A percentile compares a stretch with the other conserved stretches of the same genome.
phyloP scores from a whole-genome alignment of 2,797 vertebrate genomes.

The Astyanax mexicanus region DNA sequence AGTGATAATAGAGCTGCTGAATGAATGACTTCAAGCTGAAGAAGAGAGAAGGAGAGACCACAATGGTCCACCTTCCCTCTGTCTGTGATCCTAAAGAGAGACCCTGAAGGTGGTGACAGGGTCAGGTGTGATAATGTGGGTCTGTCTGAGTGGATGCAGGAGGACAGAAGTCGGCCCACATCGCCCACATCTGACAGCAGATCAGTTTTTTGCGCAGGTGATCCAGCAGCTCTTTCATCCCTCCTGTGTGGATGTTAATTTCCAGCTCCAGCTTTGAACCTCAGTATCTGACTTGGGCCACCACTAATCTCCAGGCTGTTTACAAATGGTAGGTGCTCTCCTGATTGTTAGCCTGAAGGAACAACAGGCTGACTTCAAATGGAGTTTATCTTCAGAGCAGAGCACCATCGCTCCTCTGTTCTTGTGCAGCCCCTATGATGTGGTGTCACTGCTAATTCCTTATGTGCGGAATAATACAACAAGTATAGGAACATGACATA shows the following conservation, averaged over 20 bases:
- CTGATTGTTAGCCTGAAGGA: constrained; percentile 37
- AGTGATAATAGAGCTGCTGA: background rate
- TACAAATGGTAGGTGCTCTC: constrained; percentile 53
- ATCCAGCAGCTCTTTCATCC: constrained; percentile 73
- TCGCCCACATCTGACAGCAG: constrained; percentile 72
- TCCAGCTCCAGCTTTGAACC: constrained; percentile 53
- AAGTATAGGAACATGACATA: constrained; percentile 29
- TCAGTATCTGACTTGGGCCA: constrained; percentile 68
- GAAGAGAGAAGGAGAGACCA: constrained; percentile 7
- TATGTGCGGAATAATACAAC: constrained; percentile 21
- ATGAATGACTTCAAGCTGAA: background rate
- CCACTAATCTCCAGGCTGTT: constrained; percentile 60
- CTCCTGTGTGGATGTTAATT: constrained; percentile 68
- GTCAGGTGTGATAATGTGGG: constrained; percentile 55
- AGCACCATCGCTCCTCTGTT: constrained; percentile 23
- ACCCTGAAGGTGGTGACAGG: constrained; percentile 56
- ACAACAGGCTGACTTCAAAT: constrained; percentile 49
- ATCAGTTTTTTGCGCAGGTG: constrained; percentile 61
- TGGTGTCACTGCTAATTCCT: constrained; percentile 32
- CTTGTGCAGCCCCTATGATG: constrained; percentile 38
- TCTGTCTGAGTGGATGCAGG: constrained; percentile 58
- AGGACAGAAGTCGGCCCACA: constrained; percentile 68
- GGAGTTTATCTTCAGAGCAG: constrained; percentile 48
- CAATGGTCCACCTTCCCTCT: constrained; percentile 22
- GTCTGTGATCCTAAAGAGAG: constrained; percentile 21